Percentiles rank a stretch among this genome's conserved stretches.
Evolutionary conservation across 2,797 vertebrate species (phyloP).

Genomic region (Todus mexicanus): DNA sequence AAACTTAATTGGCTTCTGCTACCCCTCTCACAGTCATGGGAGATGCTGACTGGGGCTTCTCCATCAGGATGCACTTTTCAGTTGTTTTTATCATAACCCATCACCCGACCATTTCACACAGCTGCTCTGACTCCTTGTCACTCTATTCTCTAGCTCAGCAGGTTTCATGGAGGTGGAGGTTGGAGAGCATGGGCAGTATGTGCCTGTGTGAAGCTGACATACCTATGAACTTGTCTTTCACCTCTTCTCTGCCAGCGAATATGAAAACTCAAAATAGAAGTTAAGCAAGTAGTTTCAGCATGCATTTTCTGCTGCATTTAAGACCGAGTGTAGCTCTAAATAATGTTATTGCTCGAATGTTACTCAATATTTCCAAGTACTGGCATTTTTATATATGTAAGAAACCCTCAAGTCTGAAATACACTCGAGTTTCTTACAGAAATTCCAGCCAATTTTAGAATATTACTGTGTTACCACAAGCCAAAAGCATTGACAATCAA

Average conservation of each 20-base stretch:
- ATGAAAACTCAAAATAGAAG: neutral
- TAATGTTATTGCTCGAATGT: neutral
- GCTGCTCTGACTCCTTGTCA: neutral
- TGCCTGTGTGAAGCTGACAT: neutral
- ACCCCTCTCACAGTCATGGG: neutral
- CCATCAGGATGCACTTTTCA: neutral
- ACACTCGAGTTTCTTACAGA: conserved; percentile 22
- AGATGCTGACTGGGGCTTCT: neutral
- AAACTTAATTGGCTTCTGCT: neutral
- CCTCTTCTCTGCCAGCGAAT: neutral
- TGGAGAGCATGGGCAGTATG: neutral
- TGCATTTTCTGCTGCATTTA: neutral
- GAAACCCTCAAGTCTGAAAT: conserved; percentile 41
- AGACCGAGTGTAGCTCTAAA: neutral
- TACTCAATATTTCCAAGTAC: conserved; percentile 16
- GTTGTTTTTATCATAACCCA: neutral
- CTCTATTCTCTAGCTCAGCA: neutral
- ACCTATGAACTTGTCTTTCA: neutral
- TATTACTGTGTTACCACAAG: conserved; percentile 32
- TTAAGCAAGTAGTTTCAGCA: neutral
- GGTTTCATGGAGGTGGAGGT: neutral
- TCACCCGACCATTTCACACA: neutral
- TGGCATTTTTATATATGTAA: conserved; percentile 41
- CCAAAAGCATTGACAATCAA: conserved; percentile 48
- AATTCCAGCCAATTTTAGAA: conserved; percentile 50